Percentiles rank a stretch among this genome's conserved stretches.
Conservation (phyloP, 2,888 invertebrate species). For the Byasa hedistus region DNA sequence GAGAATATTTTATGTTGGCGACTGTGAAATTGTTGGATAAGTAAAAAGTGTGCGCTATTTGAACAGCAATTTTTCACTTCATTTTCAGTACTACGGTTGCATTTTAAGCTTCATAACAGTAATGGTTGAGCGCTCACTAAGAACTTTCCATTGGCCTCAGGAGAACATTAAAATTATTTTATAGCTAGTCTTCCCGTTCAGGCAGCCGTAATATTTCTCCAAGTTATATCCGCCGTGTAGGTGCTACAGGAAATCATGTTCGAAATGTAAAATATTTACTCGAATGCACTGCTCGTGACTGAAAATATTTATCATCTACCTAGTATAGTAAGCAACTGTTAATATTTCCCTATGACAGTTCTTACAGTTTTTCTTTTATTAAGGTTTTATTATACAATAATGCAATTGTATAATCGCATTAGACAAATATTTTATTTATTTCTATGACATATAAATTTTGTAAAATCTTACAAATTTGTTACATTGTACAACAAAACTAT, state of each 20-base stretch:
- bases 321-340: not conserved
- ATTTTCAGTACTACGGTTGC: conserved; percentile 11
- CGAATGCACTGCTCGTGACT: not conserved
- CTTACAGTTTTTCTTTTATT: not conserved
- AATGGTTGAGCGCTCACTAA: conserved; percentile 23
- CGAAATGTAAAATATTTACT: conserved; percentile 22
- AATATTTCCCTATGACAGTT: not conserved
- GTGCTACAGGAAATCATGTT: conserved; percentile 23
- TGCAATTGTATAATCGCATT: too few species aligned
- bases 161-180: conserved; percentile 27
- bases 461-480: too few species aligned
- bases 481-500: too few species aligned
- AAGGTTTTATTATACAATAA: not conserved
- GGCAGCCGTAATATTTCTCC: conserved; percentile 19
- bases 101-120: conserved; percentile 20
- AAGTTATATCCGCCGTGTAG: conserved; percentile 21
- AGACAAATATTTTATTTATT: too few species aligned
- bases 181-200: conserved; percentile 25
- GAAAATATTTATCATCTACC: conserved; percentile 11
- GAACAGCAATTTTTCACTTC: conserved; percentile 17
- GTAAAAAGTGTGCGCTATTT: conserved; percentile 9
- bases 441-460: too few species aligned
- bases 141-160: conserved; percentile 26
- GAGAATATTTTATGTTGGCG: not conserved
- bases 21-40: conserved; percentile 3